phyloP scores from a whole-genome alignment of 2,888 invertebrate species.

The Ormyrus nitidulus region DNA sequence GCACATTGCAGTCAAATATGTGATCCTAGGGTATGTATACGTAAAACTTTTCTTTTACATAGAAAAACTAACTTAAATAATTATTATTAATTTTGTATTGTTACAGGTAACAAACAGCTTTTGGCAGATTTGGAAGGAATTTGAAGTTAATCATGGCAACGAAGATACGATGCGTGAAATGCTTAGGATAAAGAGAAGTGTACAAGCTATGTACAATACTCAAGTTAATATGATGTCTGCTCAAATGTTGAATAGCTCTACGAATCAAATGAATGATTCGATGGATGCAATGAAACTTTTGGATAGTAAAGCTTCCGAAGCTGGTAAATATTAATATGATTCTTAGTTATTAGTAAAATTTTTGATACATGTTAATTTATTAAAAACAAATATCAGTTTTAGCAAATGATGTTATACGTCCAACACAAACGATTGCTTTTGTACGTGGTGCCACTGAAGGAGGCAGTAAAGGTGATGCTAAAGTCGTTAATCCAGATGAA shows the following conservation, averaged over 20 bases:
- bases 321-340: conserved; percentile 22
- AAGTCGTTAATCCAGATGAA: conserved; percentile 91
- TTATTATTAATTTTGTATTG: conserved; percentile 8
- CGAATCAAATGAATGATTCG: conserved; percentile 82
- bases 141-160: conserved; percentile 99
- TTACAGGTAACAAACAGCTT: conserved; percentile 87
- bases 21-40: conserved; percentile 89
- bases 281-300: conserved; percentile 93
- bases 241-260: conserved; percentile 92
- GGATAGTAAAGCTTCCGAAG: conserved; percentile 85
- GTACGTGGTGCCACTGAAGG: conserved; percentile 92
- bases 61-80: conserved; percentile 1
- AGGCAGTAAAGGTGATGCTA: conserved; percentile 79
- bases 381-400: conserved; percentile 19
- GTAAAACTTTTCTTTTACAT: not conserved
- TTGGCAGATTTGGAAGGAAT: conserved; percentile 99
- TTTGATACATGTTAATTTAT: not conserved
- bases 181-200: conserved; percentile 92
- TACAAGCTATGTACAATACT: conserved; percentile 98
- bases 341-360: not conserved
- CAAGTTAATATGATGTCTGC: conserved; percentile 99
- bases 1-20: conserved; percentile 99
- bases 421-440: conserved; percentile 85
- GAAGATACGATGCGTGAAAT: conserved; percentile 91
- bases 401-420: conserved; percentile 61